A percentile compares a stretch with the other conserved stretches of the same genome.
Evolutionary conservation across 2,888 invertebrate species (phyloP).

Genomic region (Ophion ellenae): DNA sequence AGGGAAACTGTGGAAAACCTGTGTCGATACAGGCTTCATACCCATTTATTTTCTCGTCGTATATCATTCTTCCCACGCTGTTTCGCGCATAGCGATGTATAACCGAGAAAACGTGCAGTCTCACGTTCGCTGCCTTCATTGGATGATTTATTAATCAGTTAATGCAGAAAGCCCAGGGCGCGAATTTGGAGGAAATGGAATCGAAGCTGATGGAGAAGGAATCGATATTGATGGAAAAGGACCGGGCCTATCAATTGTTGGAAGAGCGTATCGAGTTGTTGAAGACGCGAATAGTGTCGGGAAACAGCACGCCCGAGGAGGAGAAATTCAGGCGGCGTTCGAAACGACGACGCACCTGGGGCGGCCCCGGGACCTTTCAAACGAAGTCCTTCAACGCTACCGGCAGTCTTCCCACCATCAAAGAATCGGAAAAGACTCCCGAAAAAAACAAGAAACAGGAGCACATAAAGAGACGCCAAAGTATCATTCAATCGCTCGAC

Average conservation of each 20-base stretch:
- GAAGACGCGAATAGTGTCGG: slow-evolving; percentile 77
- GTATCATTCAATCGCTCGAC: slow-evolving; percentile 72
- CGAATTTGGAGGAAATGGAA: slow-evolving; percentile 62
- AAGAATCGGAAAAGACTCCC: slow-evolving; percentile 58
- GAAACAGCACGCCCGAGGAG: slow-evolving; percentile 61
- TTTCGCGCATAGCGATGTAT: not conserved
- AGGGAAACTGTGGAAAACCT: not conserved
- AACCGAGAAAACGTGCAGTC: not conserved
- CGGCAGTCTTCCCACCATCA: slow-evolving; percentile 64
- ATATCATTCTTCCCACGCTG: not conserved
- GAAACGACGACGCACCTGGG: slow-evolving; percentile 80
- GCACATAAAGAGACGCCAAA: slow-evolving; percentile 66
- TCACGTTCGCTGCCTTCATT: not conserved
- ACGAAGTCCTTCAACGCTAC: slow-evolving; percentile 38
- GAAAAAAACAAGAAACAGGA: slow-evolving; percentile 41
- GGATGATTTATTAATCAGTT: slow-evolving; percentile 14
- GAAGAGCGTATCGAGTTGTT: slow-evolving; percentile 79
- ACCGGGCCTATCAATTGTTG: slow-evolving; percentile 75
- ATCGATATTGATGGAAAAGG: slow-evolving; percentile 72
- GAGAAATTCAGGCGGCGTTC: slow-evolving; percentile 69
- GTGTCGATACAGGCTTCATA: not conserved
- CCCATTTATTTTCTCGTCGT: not conserved
- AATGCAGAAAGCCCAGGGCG: slow-evolving; percentile 68
- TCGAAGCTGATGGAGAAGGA: slow-evolving; percentile 70
- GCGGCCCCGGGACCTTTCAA: slow-evolving; percentile 69